phyloP scores from a whole-genome alignment of 1,140 invertebrate species.

The Drusus annulatus region DNA sequence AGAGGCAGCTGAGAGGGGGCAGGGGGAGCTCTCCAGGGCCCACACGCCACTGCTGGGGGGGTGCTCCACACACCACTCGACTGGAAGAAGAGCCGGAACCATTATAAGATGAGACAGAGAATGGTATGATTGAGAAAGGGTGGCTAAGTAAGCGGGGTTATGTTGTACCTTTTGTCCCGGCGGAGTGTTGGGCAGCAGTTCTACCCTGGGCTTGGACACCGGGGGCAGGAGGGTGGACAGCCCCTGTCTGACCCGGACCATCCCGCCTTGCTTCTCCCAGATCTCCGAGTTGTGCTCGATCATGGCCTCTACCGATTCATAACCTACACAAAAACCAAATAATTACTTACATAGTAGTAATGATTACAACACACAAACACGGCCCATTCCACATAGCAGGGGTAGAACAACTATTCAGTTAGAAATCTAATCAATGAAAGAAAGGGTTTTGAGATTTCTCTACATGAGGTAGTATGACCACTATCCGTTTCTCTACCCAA shows the following conservation, averaged over 20 bases:
- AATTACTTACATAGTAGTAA: no score
- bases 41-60: conserved; percentile 63
- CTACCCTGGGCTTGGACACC: conserved; percentile 37
- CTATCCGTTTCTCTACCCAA: no score
- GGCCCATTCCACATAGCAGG: no score
- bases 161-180: conserved; percentile 66
- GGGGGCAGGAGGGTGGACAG: conserved; percentile 40
- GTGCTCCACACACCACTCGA: conserved; percentile 65
- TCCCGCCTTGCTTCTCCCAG: conserved; percentile 62
- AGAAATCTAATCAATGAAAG: no score
- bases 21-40: conserved; percentile 53
- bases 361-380: neutral
- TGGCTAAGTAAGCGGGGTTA: no score
- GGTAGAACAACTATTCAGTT: no score
- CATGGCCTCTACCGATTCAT: conserved; percentile 62
- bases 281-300: conserved; percentile 62
- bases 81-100: conserved; percentile 33
- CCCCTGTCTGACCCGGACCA: conserved; percentile 62
- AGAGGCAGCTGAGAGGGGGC: conserved; percentile 53
- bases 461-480: no score
- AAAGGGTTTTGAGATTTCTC: no score
- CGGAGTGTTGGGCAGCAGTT: conserved; percentile 61
- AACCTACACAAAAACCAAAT: conserved; percentile 58
- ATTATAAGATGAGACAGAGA: no score
- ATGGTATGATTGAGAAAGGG: no score